These are phyloP conservation scores for Zosterops hypoxanthus DNA, from an alignment of 2,113 vertebrate species.

Conservation along the genomic window DNA sequence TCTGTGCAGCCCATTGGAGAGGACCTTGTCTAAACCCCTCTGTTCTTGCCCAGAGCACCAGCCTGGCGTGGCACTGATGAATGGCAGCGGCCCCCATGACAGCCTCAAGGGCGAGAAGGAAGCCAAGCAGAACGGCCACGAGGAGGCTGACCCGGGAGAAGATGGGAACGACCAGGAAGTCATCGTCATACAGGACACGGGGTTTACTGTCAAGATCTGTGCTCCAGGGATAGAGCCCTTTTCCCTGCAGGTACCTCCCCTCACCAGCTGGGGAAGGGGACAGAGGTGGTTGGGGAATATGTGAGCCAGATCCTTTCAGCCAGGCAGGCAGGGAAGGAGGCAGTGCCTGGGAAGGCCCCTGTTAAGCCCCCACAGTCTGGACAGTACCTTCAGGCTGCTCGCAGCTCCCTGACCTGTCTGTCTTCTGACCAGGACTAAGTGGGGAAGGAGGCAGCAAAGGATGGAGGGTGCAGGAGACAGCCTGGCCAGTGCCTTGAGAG, in stretches of 20 bases:
- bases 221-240: slow-evolving; percentile 92
- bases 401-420: rapidly evolving
- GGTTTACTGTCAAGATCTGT: slow-evolving; percentile 96
- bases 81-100: slow-evolving; percentile 82
- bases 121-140: slow-evolving; percentile 77
- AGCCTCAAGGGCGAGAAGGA: slow-evolving; percentile 76
- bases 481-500: not conserved
- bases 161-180: slow-evolving; percentile 95
- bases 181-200: slow-evolving; percentile 98
- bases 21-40: not conserved
- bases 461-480: not conserved
- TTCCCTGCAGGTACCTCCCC: slow-evolving; percentile 86
- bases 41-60: slow-evolving; percentile 74
- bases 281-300: not conserved
- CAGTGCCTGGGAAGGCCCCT: not conserved
- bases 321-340: not conserved
- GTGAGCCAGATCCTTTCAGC: not conserved
- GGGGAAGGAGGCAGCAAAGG: not conserved
- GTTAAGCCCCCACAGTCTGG: not conserved
- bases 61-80: slow-evolving; percentile 85
- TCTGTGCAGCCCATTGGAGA: not conserved
- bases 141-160: slow-evolving; percentile 80
- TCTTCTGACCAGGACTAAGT: not conserved
- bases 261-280: rapidly evolving
- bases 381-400: not conserved